Conservation (phyloP, 2,113 vertebrate genomes). For the Hirundichthys speculiger region DNA sequence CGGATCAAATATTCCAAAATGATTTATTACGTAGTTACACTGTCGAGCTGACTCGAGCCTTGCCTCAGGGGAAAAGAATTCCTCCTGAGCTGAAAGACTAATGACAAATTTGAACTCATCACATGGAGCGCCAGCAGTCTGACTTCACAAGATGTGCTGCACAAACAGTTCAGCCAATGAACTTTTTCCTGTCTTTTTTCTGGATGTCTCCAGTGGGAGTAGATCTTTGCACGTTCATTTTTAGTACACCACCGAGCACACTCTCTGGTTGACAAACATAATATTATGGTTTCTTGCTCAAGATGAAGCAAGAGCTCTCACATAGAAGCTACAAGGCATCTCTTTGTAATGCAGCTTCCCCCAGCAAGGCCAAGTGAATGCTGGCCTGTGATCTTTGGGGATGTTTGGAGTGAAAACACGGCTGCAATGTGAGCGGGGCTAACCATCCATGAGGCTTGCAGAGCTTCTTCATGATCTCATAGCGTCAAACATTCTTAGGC, state of each 20-base stretch:
- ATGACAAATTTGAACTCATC: constrained; percentile 8
- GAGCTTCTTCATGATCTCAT: constrained; percentile 56
- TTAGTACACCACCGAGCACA: constrained; percentile 56
- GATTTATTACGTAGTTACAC: constrained; percentile 46
- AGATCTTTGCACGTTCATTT: constrained; percentile 70
- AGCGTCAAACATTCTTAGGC: constrained; percentile 42
- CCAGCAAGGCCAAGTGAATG: constrained; percentile 65
- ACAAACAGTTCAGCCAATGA: too few relatives aligned
- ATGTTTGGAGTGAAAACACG: constrained; percentile 80
- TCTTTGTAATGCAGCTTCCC: constrained; percentile 70
- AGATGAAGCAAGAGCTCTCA: constrained; percentile 48
- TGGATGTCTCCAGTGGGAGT: constrained; percentile 58
- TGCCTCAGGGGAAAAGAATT: constrained; percentile 46
- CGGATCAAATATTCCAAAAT: constrained; percentile 42
- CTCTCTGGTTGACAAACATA: constrained; percentile 77
- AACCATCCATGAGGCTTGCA: constrained; percentile 50
- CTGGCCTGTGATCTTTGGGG: constrained; percentile 69
- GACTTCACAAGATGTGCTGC: too few relatives aligned
- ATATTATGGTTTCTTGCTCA: constrained; percentile 77
- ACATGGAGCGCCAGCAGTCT: constrained; percentile 15
- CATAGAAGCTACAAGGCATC: constrained; percentile 63
- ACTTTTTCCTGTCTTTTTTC: constrained; percentile 34
- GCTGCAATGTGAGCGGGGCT: constrained; percentile 51
- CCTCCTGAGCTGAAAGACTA: constrained; percentile 3
- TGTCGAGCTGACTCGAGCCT: constrained; percentile 10